Conservation (phyloP, 2,113 vertebrate species). For the Notothenia coriiceps region DNA sequence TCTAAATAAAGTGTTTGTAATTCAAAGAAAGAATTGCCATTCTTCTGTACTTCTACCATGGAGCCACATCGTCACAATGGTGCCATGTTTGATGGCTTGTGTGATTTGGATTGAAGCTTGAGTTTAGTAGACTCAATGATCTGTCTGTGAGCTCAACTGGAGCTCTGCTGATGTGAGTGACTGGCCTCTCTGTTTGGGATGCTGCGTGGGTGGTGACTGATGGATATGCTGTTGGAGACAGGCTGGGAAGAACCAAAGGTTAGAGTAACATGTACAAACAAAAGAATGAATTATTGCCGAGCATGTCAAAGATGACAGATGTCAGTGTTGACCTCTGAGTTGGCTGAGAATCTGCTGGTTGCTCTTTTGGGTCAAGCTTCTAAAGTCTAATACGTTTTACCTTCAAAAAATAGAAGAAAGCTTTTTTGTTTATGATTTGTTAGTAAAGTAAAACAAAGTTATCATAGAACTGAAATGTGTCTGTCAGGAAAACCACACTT, state of each 20-base stretch:
- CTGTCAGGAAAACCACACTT: no score
- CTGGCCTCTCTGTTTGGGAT: constrained; percentile 19
- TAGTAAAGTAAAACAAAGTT: no score
- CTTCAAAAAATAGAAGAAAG: no score
- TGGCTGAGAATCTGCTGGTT: background rate
- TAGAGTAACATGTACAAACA: constrained; percentile 6
- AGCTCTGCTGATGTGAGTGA: constrained; percentile 48
- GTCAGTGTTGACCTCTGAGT: background rate
- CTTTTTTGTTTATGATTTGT: no score
- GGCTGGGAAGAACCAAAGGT: constrained; percentile 37
- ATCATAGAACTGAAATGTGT: no score
- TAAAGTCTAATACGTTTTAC: no score
- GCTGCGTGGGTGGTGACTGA: constrained; percentile 62
- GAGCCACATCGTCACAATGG: background rate
- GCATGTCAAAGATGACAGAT: constrained; percentile 28
- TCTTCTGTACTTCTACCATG: background rate
- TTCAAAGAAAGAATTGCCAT: constrained; percentile 23
- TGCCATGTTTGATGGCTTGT: background rate
- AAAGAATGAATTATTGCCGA: background rate
- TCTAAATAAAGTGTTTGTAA: constrained; percentile 61
- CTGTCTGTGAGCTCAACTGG: background rate
- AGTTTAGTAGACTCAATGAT: background rate
- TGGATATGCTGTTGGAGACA: constrained; percentile 54
- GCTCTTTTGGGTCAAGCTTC: background rate
- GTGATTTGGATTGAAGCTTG: background rate